A percentile compares a stretch with the other conserved stretches of the same genome.
phyloP scores from a whole-genome alignment of 2,797 vertebrate species.

The Ataeniobius toweri region DNA sequence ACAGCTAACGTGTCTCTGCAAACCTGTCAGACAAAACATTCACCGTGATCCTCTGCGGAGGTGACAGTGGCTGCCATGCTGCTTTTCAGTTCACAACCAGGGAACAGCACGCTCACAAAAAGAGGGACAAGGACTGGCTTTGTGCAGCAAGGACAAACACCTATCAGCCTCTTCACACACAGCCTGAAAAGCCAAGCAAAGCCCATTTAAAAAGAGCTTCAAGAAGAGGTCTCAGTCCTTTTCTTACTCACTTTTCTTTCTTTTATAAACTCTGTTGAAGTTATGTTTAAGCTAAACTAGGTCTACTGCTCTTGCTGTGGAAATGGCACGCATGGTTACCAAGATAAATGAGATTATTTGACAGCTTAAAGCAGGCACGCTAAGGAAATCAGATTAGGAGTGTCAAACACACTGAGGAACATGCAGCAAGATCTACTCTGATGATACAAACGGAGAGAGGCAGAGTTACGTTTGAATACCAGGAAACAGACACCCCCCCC shows the following conservation, averaged over 20 bases:
- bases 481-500: conserved; percentile 19
- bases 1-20: conserved; percentile 8
- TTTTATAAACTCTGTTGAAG: conserved; percentile 24
- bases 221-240: not conserved
- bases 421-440: conserved; percentile 35
- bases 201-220: conserved; percentile 1
- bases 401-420: conserved; percentile 50
- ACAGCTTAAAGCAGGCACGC: conserved; percentile 47
- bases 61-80: conserved; percentile 55
- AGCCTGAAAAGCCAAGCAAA: conserved; percentile 18
- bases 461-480: conserved; percentile 21
- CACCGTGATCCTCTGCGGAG: conserved; percentile 33
- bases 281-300: conserved; percentile 5
- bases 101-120: conserved; percentile 38
- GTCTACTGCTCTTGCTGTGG: conserved; percentile 15
- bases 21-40: conserved; percentile 51
- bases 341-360: conserved; percentile 48
- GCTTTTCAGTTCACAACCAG: conserved; percentile 44
- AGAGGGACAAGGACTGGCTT: conserved; percentile 35
- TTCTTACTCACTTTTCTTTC: conserved; percentile 4
- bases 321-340: conserved; percentile 30
- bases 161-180: conserved; percentile 20
- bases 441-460: conserved; percentile 44
- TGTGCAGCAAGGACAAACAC: conserved; percentile 51
- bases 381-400: conserved; percentile 62